phyloP scores from a whole-genome alignment of 1,140 invertebrate species.

The Neotoxoptera formosana region DNA sequence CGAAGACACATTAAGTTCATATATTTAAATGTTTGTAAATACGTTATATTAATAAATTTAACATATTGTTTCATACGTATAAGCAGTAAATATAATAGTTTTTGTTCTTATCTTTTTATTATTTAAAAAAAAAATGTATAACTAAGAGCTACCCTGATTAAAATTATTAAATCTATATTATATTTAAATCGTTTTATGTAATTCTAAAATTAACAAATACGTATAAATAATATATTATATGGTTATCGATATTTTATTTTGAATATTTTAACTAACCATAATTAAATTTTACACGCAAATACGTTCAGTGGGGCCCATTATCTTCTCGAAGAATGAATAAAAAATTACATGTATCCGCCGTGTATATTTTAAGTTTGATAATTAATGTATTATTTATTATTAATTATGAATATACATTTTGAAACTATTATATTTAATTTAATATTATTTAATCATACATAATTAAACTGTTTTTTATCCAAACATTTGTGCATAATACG shows the following conservation, averaged over 20 bases:
- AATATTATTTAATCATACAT: background rate
- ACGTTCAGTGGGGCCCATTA: too few species aligned
- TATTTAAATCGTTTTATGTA: background rate
- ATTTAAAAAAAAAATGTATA: background rate
- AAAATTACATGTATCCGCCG: too few species aligned
- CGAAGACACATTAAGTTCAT: background rate
- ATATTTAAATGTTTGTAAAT: background rate
- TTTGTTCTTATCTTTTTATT: background rate
- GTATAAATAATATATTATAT: background rate
- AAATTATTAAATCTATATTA: background rate
- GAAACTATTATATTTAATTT: background rate
- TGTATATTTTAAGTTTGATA: background rate
- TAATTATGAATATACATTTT: background rate
- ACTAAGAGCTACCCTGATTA: background rate
- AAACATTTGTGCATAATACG: background rate
- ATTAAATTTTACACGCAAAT: too few species aligned
- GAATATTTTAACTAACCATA: background rate
- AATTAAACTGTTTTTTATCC: background rate
- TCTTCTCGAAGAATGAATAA: too few species aligned
- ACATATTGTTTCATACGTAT: background rate
- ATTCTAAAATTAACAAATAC: background rate
- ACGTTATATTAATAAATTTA: background rate
- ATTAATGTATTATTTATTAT: too few species aligned
- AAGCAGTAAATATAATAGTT: background rate
- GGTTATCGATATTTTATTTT: background rate